phyloP scores from a whole-genome alignment of 2,888 invertebrate species.

The Melangyna quadrimaculata region DNA sequence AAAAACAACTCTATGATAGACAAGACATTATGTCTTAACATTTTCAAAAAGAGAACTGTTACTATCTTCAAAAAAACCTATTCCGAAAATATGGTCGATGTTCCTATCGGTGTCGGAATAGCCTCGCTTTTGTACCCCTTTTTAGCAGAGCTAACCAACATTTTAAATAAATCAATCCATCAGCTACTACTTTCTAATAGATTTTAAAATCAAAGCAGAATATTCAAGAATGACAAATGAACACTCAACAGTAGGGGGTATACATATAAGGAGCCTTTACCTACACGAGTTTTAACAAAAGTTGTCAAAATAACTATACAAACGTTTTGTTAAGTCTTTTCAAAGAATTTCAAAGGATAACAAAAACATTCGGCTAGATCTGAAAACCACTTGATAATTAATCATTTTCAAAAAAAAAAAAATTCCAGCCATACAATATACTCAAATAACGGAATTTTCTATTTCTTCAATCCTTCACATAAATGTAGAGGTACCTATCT shows the following conservation, averaged over 20 bases:
- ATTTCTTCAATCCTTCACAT: constrained; percentile 53
- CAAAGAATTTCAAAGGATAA: constrained; percentile 32
- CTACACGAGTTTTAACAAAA: constrained; percentile 9
- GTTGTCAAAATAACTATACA: constrained; percentile 61
- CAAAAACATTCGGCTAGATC: constrained; percentile 64
- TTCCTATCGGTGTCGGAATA: too few species aligned
- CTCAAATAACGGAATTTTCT: constrained; percentile 9
- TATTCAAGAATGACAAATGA: constrained; percentile 58
- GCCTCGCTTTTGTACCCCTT: too few species aligned
- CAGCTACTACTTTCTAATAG: not conserved
- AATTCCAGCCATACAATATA: not conserved
- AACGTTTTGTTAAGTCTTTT: constrained; percentile 30
- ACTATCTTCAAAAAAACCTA: too few species aligned
- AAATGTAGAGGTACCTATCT: constrained; percentile 16
- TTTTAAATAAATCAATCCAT: not conserved
- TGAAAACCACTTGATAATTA: constrained; percentile 51
- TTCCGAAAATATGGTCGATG: too few species aligned
- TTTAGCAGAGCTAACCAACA: too few species aligned
- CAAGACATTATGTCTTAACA: too few species aligned
- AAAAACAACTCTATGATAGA: too few species aligned
- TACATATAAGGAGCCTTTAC: not conserved
- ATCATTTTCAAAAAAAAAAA: constrained; percentile 41
- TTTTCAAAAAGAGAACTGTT: too few species aligned
- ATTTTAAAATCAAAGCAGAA: constrained; percentile 16
- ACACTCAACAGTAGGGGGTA: constrained; percentile 50